Evolutionary conservation across 2,888 invertebrate genomes (phyloP).

Genomic region (Alentia gelatinosa): DNA sequence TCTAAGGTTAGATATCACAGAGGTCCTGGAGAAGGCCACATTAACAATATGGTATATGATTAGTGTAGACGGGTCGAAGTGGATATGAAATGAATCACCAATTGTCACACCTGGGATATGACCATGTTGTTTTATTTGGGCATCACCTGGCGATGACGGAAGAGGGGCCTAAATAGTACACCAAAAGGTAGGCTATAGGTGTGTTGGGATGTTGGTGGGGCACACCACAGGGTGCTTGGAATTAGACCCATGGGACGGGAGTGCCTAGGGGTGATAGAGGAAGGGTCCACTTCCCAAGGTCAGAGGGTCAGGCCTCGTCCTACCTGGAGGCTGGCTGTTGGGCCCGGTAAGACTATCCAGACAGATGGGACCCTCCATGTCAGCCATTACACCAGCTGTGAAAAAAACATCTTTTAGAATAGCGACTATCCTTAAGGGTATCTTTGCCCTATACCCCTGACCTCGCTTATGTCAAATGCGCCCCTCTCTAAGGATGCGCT

Average conservation of each 20-base stretch:
- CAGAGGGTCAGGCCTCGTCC: neutral
- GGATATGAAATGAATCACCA: too few relatives aligned
- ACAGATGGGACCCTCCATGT: neutral
- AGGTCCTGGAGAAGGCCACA: too few relatives aligned
- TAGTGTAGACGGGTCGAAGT: too few relatives aligned
- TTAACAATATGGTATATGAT: too few relatives aligned
- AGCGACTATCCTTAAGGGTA: neutral
- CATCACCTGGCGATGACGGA: too few relatives aligned
- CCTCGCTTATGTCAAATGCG: neutral
- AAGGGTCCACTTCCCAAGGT: neutral
- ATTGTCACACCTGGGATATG: too few relatives aligned
- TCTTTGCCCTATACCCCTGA: neutral
- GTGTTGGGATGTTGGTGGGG: neutral
- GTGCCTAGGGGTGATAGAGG: neutral
- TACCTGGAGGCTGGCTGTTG: too few relatives aligned
- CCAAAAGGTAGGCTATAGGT: neutral
- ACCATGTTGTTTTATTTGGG: too few relatives aligned
- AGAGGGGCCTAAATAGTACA: too few relatives aligned
- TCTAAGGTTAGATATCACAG: too few relatives aligned
- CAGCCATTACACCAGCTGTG: neutral
- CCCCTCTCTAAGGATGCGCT: neutral
- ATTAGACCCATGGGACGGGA: neutral
- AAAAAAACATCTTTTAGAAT: neutral
- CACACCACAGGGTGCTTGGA: neutral
- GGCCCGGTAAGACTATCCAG: slow-evolving; percentile 19